These are phyloP conservation scores for Pogonocichla stellata DNA, from an alignment of 2,113 vertebrate genomes.

Conservation along the genomic window DNA sequence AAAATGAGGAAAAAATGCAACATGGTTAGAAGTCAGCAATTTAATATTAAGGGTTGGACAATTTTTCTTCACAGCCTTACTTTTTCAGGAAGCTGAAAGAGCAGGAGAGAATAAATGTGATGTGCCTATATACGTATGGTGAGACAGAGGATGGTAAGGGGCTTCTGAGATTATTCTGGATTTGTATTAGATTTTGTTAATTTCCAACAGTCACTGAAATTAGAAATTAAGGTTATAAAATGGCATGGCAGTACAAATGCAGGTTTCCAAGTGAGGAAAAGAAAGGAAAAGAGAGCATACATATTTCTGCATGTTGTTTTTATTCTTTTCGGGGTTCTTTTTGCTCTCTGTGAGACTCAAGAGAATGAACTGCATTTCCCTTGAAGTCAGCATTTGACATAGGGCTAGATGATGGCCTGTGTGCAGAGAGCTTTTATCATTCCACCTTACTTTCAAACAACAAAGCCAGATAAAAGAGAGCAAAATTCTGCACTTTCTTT, in stretches of 20 bases:
- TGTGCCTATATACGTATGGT: rapidly evolving
- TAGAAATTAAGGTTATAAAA: not conserved
- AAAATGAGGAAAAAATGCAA: not conserved
- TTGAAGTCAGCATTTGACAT: not conserved
- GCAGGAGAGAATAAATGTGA: not conserved
- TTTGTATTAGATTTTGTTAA: not conserved
- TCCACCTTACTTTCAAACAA: not conserved
- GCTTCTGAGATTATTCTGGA: not conserved
- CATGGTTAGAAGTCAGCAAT: not conserved
- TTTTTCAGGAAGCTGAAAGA: not conserved
- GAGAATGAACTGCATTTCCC: not conserved
- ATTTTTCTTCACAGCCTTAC: not conserved
- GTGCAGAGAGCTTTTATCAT: not conserved
- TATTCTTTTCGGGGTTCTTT: not conserved
- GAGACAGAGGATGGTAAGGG: not conserved
- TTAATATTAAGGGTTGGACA: not conserved
- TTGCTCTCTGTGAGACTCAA: not conserved
- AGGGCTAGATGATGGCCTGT: not conserved
- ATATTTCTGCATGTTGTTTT: not conserved
- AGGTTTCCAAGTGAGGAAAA: not conserved
- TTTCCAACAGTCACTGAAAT: not conserved
- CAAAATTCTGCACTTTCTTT: not conserved
- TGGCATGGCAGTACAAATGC: not conserved
- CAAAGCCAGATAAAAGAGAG: not conserved
- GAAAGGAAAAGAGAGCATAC: not conserved